Percentiles rank a stretch among this genome's conserved stretches.
Conservation (phyloP, 2,888 invertebrate genomes). For the Melanostoma scalare region DNA sequence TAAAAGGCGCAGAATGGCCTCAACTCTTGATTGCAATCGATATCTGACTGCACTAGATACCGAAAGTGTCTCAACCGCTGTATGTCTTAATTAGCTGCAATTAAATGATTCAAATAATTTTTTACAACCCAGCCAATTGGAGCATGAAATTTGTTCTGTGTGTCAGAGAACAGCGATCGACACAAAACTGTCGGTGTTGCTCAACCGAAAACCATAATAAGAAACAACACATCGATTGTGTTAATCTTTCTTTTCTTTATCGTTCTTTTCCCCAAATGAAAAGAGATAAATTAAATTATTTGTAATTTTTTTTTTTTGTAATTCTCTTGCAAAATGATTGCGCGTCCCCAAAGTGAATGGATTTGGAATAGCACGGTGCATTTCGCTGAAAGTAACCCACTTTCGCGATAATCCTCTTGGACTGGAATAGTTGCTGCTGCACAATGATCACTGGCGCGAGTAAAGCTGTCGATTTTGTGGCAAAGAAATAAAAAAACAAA, state of each 20-base stretch:
- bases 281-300: conserved; percentile 30
- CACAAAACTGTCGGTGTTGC: conserved; percentile 17
- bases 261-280: conserved; percentile 21
- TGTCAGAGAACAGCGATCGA: conserved; percentile 16
- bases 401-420: conserved; percentile 43
- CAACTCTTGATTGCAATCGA: neutral
- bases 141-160: conserved; percentile 50
- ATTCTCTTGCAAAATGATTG: conserved; percentile 28
- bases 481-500: too few relatives aligned
- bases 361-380: conserved; percentile 11
- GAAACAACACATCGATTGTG: conserved; percentile 42
- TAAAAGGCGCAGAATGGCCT: neutral
- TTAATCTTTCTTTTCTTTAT: conserved; percentile 39
- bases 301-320: too few relatives aligned
- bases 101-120: conserved; percentile 52
- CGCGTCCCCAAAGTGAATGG: conserved; percentile 29
- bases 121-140: conserved; percentile 57
- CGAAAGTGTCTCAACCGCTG: conserved; percentile 35
- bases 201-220: conserved; percentile 15
- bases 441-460: neutral
- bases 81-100: conserved; percentile 52
- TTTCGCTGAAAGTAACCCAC: conserved; percentile 57
- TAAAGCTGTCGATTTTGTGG: conserved; percentile 32
- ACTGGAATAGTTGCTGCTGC: conserved; percentile 1
- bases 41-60: neutral